Conservation (phyloP, 2,113 vertebrate species). For the Oryzias melastigma region DNA sequence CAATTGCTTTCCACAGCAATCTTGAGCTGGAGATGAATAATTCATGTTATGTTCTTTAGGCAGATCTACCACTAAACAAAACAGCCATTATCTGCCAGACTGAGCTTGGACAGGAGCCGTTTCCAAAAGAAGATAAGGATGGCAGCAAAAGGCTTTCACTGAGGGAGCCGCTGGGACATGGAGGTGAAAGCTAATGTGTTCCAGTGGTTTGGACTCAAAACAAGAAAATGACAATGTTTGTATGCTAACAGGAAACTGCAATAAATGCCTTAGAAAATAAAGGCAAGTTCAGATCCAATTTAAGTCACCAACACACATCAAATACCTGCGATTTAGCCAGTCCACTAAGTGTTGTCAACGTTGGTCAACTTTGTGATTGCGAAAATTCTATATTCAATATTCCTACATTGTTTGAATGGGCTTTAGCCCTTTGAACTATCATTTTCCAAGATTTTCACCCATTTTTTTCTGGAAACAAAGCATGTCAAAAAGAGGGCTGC, state of each 20-base stretch:
- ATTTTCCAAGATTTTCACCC: too few relatives aligned
- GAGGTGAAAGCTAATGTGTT: constrained; percentile 3
- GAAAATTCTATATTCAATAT: too few relatives aligned
- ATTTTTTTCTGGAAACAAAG: too few relatives aligned
- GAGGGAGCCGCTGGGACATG: constrained; percentile 16
- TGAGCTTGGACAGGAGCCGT: constrained; percentile 42
- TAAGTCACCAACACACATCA: too few relatives aligned
- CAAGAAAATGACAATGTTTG: not conserved
- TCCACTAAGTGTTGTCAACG: too few relatives aligned
- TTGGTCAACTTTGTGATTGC: too few relatives aligned
- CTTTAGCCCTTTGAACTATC: too few relatives aligned
- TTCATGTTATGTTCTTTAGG: constrained; percentile 65
- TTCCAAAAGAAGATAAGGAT: constrained; percentile 27
- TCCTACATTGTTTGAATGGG: too few relatives aligned
- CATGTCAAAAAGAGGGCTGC: too few relatives aligned
- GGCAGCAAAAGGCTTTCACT: constrained; percentile 10
- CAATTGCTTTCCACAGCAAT: constrained; percentile 57
- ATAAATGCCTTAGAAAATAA: too few relatives aligned
- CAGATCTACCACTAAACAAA: constrained; percentile 65
- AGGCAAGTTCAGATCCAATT: too few relatives aligned
- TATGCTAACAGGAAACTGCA: not conserved
- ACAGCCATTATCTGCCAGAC: constrained; percentile 67
- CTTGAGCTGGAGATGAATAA: constrained; percentile 60
- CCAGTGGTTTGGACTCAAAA: not conserved
- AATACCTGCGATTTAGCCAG: too few relatives aligned